Percentiles rank a stretch among this genome's conserved stretches.
Conservation (phyloP, 2,797 vertebrate species). For the Cryptoblepharus egeriae region DNA sequence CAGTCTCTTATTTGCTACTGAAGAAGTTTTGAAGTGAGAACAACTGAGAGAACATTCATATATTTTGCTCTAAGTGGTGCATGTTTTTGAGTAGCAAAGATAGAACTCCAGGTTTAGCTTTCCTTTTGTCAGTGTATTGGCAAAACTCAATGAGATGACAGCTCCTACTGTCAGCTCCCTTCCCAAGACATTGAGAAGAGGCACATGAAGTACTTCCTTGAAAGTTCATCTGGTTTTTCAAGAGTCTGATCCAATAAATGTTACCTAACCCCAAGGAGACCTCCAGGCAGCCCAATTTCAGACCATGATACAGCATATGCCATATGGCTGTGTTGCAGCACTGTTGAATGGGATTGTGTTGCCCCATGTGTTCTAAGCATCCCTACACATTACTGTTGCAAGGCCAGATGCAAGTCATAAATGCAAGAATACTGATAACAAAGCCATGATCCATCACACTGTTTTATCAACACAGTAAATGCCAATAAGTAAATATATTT, state of each 20-base stretch:
- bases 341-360: too few relatives aligned
- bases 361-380: too few relatives aligned
- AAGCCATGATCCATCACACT: too few relatives aligned
- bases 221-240: neutral
- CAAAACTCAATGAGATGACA: neutral
- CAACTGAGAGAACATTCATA: neutral
- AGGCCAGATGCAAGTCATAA: neutral
- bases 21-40: neutral
- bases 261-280: too few relatives aligned
- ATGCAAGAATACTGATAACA: neutral
- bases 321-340: too few relatives aligned
- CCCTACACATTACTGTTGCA: too few relatives aligned
- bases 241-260: neutral
- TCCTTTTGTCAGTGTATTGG: fast-evolving
- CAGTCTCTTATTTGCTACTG: neutral
- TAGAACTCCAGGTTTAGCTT: neutral
- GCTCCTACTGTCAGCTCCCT: neutral
- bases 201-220: neutral
- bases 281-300: too few relatives aligned
- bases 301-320: too few relatives aligned
- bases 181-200: neutral
- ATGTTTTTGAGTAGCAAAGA: too few relatives aligned
- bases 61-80: too few relatives aligned
- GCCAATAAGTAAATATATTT: neutral
- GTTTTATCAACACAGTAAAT: too few relatives aligned